Percentiles rank a stretch among this genome's conserved stretches.
Evolutionary conservation across 2,888 invertebrate genomes (phyloP).

Genomic region (Acronicta alni): DNA sequence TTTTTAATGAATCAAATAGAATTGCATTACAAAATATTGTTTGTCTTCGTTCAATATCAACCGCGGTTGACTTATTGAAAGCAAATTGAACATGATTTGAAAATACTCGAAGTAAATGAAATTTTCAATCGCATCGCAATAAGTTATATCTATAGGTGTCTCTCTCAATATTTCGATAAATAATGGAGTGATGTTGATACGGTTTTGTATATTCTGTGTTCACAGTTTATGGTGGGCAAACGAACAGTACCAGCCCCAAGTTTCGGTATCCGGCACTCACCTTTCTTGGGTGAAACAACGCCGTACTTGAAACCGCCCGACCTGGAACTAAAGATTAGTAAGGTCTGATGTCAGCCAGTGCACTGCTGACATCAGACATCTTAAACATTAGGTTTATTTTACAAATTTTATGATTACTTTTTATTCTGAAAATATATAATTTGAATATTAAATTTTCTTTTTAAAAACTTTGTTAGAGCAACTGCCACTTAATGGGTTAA

Average conservation of each 20-base stretch:
- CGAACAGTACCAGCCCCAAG: conserved; percentile 71
- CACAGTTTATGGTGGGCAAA: conserved; percentile 73
- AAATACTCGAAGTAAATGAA: neutral
- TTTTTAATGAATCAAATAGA: conserved; percentile 4
- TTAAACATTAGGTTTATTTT: no score
- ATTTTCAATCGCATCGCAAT: neutral
- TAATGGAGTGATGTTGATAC: no score
- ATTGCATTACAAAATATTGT: neutral
- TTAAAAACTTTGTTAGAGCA: conserved; percentile 43
- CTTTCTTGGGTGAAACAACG: conserved; percentile 67
- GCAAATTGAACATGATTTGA: neutral
- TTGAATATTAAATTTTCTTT: conserved; percentile 5
- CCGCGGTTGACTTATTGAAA: conserved; percentile 7
- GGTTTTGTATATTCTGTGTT: conserved; percentile 15
- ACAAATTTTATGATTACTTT: neutral
- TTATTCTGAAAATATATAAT: conserved; percentile 15
- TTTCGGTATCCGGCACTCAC: conserved; percentile 78
- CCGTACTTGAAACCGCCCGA: conserved; percentile 69
- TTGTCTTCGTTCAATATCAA: neutral
- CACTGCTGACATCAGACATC: no score
- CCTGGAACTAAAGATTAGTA: conserved; percentile 57
- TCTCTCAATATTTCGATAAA: no score
- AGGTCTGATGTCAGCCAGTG: neutral
- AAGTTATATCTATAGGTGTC: no score
- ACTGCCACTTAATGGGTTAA: conserved; percentile 46